Percentiles rank a stretch among this genome's conserved stretches.
phyloP scores from a whole-genome alignment of 1,140 invertebrate genomes.

The Coboldia fuscipes region DNA sequence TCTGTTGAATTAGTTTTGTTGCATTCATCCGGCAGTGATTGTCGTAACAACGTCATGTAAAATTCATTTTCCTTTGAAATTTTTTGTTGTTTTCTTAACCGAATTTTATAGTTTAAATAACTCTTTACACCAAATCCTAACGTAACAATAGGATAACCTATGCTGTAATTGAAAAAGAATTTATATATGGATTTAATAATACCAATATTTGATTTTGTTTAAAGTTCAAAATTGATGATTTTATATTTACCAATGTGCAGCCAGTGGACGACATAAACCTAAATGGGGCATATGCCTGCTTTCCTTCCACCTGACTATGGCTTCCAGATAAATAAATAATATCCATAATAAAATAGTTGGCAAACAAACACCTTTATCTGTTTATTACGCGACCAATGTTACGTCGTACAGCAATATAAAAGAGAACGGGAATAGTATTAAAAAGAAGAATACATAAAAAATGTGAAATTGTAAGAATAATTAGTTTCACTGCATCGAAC shows the following conservation, averaged over 20 bases:
- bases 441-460: too few species aligned
- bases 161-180: conserved; percentile 32
- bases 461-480: too few species aligned
- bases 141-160: conserved; percentile 94
- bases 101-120: conserved; percentile 78
- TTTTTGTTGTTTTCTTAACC: conserved; percentile 78
- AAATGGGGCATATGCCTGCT: conserved; percentile 73
- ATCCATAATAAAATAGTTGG: conserved; percentile 89
- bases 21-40: conserved; percentile 71
- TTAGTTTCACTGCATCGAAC: too few species aligned
- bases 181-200: conserved; percentile 3
- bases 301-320: conserved; percentile 67
- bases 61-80: conserved; percentile 91
- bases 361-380: conserved; percentile 82
- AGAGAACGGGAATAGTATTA: too few species aligned
- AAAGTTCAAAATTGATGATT: too few species aligned
- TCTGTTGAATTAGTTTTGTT: conserved; percentile 31
- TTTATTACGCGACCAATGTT: conserved; percentile 13
- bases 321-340: conserved; percentile 89
- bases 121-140: conserved; percentile 93
- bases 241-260: conserved; percentile 78
- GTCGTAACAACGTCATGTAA: conserved; percentile 77
- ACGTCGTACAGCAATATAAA: too few species aligned
- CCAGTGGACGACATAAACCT: conserved; percentile 92
- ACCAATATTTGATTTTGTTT: too few species aligned